Evolutionary conservation across 2,113 vertebrate genomes (phyloP), one percentile per base, ranked within the genome.

Genomic region (Loxodonta africana): DNA sequence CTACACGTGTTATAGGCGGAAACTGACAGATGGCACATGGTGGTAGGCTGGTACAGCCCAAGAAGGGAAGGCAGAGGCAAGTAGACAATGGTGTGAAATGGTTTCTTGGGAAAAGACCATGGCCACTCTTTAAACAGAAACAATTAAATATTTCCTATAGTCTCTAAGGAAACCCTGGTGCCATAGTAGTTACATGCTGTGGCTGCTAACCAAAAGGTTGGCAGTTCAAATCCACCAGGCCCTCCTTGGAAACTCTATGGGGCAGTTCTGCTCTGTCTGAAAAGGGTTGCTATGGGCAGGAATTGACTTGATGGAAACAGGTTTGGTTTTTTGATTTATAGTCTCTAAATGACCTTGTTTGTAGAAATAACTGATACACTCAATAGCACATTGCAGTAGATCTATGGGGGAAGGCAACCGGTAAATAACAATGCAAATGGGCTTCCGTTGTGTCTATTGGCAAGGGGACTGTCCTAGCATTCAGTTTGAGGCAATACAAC

Each of bases 1-100:
- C 91, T 98, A 98, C 97, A 98, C 26, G 1, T 97, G 96, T 98
- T 97, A 76, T 83, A 96, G 86, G 96, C 97, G 98, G 97, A 96
- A 88, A 5, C 94, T 98, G 97, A 97, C 98, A 97, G 95, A 94
- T 97, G 87, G 95, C 18, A n/a, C 69, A 21, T 51, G 62, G 48
- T 90, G 48, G 67, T 89, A n/a, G 77, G 51, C 81, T 91, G 57
- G 17, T 28, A 0, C 33, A n/a, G 65, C 20, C 85, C 8, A 60
- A 78, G 83, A 82, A 92, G 53, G 33, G 26, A 82, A 33, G 33
- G 37, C 37, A 87, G 60, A 87, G 30, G 62, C 51, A 81, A 73
- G 87, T 41, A 80, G 89, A 76, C 71, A 74, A 71, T 96, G 92
- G 93, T 95, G 90, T 98, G 33, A 65, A 83, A 63, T 94, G 97